Base-by-base conservation (phyloP, 1,140 invertebrate genomes). In the Hyles vespertilio region DNA sequence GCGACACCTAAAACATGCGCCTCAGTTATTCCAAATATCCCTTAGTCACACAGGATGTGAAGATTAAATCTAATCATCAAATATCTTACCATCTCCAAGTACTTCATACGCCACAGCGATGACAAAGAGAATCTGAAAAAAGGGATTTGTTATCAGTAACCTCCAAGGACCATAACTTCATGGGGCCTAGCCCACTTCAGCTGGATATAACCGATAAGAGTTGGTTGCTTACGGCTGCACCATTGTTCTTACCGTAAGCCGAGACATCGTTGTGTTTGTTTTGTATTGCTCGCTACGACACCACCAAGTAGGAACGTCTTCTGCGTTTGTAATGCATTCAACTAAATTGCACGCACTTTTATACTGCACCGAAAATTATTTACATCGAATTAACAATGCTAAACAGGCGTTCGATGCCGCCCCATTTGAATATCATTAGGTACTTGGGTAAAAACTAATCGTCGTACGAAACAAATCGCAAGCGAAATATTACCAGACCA, bases 351-450 rank as follows among this genome's bases (percentile, higher is more conserved):
- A 55, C 72, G 79, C 80, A 79, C 79, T 88, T 88, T 78, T 88
- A 86, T 88, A 88, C 73, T 71, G 69, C 70, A 67, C 71, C 72
- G 63, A 82, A 86, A 78, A 84, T 79, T 80, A 79, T 79, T 84
- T 74, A 74, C 74, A 81, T 74, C 72, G 64, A 77, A 87, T 86
- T 87, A 79, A 77, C 82, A 86, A 86, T 84, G 68, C 77, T 84
- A 84, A 83, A 69, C 64, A 72, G 65, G 59, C 62, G 61, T 48
- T 63, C 69, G 67, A 70, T 67, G 76, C 77, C 77, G 82, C 63
- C 74, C 78, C 71, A 83, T 84, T 85, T 83, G 80, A 87, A 87
- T 87, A 84, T 76, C 63, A 86, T 86, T 86, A 87, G 61, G 63
- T 67, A 69, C 59, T 71, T 58, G 46, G 63, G 65, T 70, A 86